Evolutionary conservation across 92 coral and sea anemone species (phyloP), one percentile per base, ranked within the genome.

Genomic region (Zoanthus sociatus): DNA sequence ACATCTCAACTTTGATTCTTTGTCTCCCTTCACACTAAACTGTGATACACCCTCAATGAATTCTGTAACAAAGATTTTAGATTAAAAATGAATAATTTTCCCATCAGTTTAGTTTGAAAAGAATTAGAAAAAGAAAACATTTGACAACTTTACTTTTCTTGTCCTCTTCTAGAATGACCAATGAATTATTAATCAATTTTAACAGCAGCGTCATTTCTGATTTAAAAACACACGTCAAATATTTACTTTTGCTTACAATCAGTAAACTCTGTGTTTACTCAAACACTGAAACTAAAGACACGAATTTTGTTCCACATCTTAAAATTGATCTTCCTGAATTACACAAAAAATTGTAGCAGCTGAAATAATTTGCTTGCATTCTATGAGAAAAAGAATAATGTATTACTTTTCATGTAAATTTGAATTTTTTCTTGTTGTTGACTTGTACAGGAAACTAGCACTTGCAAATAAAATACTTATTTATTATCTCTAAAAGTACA

Each of bases 31-130:
- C 54, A 95, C 99, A 84, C 99, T 96, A 89, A 96, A 95, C 90
- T 95, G 98, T 77, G 99, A 96, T 47, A 96, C 98, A 61, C 99
- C 99, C 89, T 96, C 99, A 82, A 96, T 96, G 87, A 96, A 96
- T 87, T 96, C 99, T 96, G 78, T 4, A 74, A 68, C 45, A 83
- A 58, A 89, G 20, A 75, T 37, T 61, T 0, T 16, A 13, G 0
- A 3, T 18, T 61, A 16, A 42, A 5, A 14, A 3, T 5, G 4
- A 72, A 53, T 48, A 17, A 31, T 32, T 30, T 30, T 30, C 3
- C 45, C 13, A 11, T 69, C 46, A 69, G 14, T 69, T 30, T 30
- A 31, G 46, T 30, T 30, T 30, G 4, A 30, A 30, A 26, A 6
- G 4, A 12, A 33, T 33, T 7, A 20, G 6, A 31, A 63, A 63